Evolutionary conservation across 2,888 invertebrate genomes (phyloP).

Genomic region (Zaprionus bogoriensis): DNA sequence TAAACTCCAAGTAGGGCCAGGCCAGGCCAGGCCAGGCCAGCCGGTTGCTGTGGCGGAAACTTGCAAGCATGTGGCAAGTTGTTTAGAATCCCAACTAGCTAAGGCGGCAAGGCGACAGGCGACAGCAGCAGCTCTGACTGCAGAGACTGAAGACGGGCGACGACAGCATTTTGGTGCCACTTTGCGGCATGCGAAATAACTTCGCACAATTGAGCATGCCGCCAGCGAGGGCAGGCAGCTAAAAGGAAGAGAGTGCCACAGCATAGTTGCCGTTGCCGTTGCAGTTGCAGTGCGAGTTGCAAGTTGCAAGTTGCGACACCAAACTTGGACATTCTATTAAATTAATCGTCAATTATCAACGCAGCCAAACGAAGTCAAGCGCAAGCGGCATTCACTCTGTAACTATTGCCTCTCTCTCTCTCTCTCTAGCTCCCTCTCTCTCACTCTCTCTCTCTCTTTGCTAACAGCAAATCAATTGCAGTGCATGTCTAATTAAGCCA

Average conservation of each 20-base stretch:
- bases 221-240: conserved; percentile 43
- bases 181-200: conserved; percentile 79
- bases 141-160: conserved; percentile 31
- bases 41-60: no score
- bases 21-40: not conserved
- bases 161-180: conserved; percentile 77
- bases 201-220: conserved; percentile 78
- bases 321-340: conserved; percentile 79
- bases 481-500: conserved; percentile 69
- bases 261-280: not conserved
- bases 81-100: conserved; percentile 76
- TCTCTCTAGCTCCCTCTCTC: not conserved
- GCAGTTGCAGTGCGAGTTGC: conserved; percentile 17
- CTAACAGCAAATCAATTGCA: conserved; percentile 63
- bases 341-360: conserved; percentile 78
- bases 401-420: not conserved
- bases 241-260: not conserved
- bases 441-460: not conserved
- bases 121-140: conserved; percentile 12
- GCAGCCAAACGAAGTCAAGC: not conserved
- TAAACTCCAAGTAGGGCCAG: conserved; percentile 76
- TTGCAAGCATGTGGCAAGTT: conserved; percentile 76
- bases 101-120: conserved; percentile 12
- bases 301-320: conserved; percentile 60
- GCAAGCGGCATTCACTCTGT: no score